Evolutionary conservation across 2,797 vertebrate species (phyloP), one percentile per base, ranked within the genome.

Genomic region (Columba guinea): DNA sequence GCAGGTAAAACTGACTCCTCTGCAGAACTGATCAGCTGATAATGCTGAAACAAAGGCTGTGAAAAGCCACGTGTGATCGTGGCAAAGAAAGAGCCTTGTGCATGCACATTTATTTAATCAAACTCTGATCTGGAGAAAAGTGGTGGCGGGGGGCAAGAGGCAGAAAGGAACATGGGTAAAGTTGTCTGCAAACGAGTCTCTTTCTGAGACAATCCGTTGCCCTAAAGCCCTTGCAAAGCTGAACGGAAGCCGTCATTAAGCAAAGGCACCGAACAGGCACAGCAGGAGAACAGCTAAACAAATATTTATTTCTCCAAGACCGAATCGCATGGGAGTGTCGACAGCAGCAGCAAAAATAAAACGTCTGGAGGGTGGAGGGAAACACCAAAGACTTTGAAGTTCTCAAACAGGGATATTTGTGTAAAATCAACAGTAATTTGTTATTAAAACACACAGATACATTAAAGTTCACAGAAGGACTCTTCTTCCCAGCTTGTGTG

Each of bases 301-400:
- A 97, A 96, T 95, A 97, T 94, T 97, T 96, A 94, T 95, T 96
- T 95, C 90, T 95, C 58, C 87, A 73, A 92, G 87, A 70, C 94
- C 96, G 90, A 93, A 94, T 73, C 6, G 0, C 90, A 85, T 63
- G 79, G 83, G 58, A 95, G 58, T 49, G 89, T 79, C 90, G 93
- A 89, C 78, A 94, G 65, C 73, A 93, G 89, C 75, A 93, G 71
- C 73, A 88, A 79, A 76, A 93, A 41, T 60, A 44, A 39, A 51
- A 84, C 75, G 62, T 84, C 75, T 60, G 84, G n/a, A 87, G 90
- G 35, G 59, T 82, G 75, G 63, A 24, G 51, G 37, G 39, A 93
- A 83, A 70, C 65, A 78, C 35, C 58, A 87, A 80, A 52, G 84
- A 77, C 80, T 95, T 80, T 91, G 52, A 95, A 93, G 86, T 63